These are phyloP conservation scores for Diploscapter pachys DNA, from an alignment of 1,140 invertebrate species.

Conservation along the genomic window DNA sequence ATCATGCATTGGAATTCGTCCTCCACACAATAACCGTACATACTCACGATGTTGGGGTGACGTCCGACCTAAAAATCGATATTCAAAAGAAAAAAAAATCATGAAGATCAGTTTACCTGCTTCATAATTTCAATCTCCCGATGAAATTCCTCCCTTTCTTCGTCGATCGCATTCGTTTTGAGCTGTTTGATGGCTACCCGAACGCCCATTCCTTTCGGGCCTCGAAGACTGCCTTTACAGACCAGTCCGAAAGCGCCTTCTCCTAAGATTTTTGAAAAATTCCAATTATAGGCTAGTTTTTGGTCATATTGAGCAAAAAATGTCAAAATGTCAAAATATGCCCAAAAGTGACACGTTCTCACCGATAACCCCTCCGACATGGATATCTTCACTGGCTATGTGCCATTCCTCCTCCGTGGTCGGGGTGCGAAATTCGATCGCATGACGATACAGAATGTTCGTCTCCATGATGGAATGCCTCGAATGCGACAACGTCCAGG, in stretches of 20 bases:
- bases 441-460: slow-evolving; percentile 30
- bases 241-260: slow-evolving; percentile 37
- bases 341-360: too few species aligned
- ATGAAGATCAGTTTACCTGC: slow-evolving; percentile 4
- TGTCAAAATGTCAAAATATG: too few species aligned
- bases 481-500: slow-evolving; percentile 12
- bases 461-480: slow-evolving; percentile 30
- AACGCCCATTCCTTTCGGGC: slow-evolving; percentile 19
- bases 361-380: slow-evolving; percentile 24
- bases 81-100: neutral
- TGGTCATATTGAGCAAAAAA: too few species aligned
- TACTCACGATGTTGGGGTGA: slow-evolving; percentile 32
- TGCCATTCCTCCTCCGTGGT: slow-evolving; percentile 24
- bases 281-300: too few species aligned
- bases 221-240: slow-evolving; percentile 28
- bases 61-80: slow-evolving; percentile 19
- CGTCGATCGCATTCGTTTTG: slow-evolving; percentile 35
- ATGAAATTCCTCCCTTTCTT: slow-evolving; percentile 28
- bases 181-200: slow-evolving; percentile 33
- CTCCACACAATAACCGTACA: slow-evolving; percentile 30
- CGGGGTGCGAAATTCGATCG: slow-evolving; percentile 5
- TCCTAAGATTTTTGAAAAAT: neutral
- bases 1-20: slow-evolving; percentile 30
- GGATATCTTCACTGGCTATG: slow-evolving; percentile 24
- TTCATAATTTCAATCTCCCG: slow-evolving; percentile 36